These are phyloP conservation scores for Lycia hirtaria DNA, from an alignment of 2,888 invertebrate species.

Conservation along the genomic window DNA sequence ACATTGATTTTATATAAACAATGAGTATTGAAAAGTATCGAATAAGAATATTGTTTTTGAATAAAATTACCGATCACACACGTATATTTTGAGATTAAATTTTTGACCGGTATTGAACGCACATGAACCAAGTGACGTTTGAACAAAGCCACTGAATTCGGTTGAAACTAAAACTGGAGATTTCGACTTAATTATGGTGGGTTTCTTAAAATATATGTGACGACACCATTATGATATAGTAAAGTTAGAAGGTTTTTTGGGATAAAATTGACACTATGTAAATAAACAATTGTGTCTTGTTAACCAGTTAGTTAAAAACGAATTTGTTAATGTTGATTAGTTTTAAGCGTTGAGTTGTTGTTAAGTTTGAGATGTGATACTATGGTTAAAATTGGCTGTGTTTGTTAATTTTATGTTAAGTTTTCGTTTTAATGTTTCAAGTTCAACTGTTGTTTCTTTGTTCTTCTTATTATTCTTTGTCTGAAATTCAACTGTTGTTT, in stretches of 20 bases:
- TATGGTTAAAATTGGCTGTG: conserved; percentile 76
- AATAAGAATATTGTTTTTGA: not conserved
- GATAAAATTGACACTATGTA: conserved; percentile 72
- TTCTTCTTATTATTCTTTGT: conserved; percentile 58
- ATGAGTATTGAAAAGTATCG: not conserved
- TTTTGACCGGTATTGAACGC: too few relatives aligned
- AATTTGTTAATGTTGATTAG: conserved; percentile 71
- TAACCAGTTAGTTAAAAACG: too few relatives aligned
- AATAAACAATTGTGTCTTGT: conserved; percentile 44
- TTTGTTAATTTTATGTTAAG: conserved; percentile 85
- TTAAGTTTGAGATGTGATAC: conserved; percentile 77
- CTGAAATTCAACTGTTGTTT: too few relatives aligned
- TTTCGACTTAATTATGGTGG: too few relatives aligned
- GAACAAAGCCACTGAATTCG: too few relatives aligned
- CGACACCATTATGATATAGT: too few relatives aligned
- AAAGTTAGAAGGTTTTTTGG: conserved; percentile 42
- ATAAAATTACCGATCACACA: too few relatives aligned
- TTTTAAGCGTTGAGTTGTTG: conserved; percentile 80
- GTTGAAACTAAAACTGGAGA: too few relatives aligned
- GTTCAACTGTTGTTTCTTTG: too few relatives aligned
- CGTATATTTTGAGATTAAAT: too few relatives aligned
- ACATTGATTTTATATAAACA: conserved; percentile 30
- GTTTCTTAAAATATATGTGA: too few relatives aligned
- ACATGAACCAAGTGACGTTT: too few relatives aligned
- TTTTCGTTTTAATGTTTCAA: conserved; percentile 84